Base-by-base conservation (phyloP, 2,888 invertebrate genomes). In the Himalopsyche japonica region DNA sequence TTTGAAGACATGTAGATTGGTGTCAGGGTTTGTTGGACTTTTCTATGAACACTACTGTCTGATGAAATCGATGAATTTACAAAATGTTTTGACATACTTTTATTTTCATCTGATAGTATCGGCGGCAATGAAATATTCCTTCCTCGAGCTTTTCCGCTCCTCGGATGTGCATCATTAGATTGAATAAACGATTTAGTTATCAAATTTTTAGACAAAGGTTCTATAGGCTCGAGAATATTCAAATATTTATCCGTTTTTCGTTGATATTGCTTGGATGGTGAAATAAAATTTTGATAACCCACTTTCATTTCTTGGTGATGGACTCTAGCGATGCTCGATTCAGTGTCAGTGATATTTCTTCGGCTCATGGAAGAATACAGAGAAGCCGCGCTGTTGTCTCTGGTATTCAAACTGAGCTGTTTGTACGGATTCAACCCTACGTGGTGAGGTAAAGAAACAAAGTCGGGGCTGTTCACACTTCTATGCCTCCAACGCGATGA, bases 121-220 rank as follows among this genome's bases (percentile, higher is more conserved):
- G 92, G 92, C 0, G 92, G 92, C 37, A 92, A 88, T 0, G 92
- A 92, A 3, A 92, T 91, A 87, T 92, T 92, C 84, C 92, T 85
- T 8, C 70, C 70, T 70, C 70, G 24, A 27, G 24, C 27, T 27
- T 70, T 70, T 12, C 70, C 70, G 15, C 79, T 85, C 47, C 30
- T 83, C 2, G 57, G 37, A 32, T 76, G 20, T 10, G 70, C 30
- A 20, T 84, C 81, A 70, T 76, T 49, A 15, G 48, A 70, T n/a
- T 80, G 84, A 30, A 70, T 12, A 5, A 20, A 70, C 4, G 24
- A 27, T 70, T 15, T 70, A 70, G 12, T 70, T 27, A 30, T 12
- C 70, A 70, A 27, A 27, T 70, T 70, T 70, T 70, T 70, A 1
- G 70, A 70, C 12, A 27, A 12, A 15, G 24, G 15, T 32, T 86